Conservation (phyloP, 2,797 vertebrate genomes). For the Stomatorhinus walkeri region DNA sequence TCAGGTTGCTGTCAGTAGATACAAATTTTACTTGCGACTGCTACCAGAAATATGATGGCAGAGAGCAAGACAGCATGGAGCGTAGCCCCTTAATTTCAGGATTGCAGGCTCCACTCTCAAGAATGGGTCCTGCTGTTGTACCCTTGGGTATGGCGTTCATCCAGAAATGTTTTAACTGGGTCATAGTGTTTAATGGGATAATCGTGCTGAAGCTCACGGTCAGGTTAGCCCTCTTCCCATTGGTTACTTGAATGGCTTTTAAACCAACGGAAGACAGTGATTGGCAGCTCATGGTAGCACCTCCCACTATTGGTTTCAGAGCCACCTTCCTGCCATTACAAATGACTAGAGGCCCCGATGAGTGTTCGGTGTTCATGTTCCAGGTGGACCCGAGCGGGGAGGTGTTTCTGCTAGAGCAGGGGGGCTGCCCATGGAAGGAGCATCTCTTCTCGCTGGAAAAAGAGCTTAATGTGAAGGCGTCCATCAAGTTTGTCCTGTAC, state of each 20-base stretch:
- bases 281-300: not conserved
- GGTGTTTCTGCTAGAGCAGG: slow-evolving; percentile 68
- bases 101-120: not conserved
- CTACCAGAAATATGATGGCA: not conserved
- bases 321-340: not conserved
- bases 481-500: slow-evolving; percentile 76
- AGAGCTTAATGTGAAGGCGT: slow-evolving; percentile 57
- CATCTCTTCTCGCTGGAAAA: slow-evolving; percentile 78
- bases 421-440: slow-evolving; percentile 90
- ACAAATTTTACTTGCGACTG: not conserved
- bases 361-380: slow-evolving; percentile 16
- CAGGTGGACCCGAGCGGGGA: slow-evolving; percentile 79
- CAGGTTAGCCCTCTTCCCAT: not conserved
- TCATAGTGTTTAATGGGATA: not conserved
- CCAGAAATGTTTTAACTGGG: not conserved
- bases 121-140: not conserved
- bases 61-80: not conserved
- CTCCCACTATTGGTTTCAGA: not conserved
- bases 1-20: not conserved
- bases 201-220: not conserved
- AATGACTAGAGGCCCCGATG: not conserved
- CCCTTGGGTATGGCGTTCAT: not conserved
- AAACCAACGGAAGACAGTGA: not conserved
- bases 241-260: not conserved
- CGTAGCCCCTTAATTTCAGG: not conserved